Conservation (phyloP, 2,797 vertebrate genomes). For the Chelidonichthys spinosus region DNA sequence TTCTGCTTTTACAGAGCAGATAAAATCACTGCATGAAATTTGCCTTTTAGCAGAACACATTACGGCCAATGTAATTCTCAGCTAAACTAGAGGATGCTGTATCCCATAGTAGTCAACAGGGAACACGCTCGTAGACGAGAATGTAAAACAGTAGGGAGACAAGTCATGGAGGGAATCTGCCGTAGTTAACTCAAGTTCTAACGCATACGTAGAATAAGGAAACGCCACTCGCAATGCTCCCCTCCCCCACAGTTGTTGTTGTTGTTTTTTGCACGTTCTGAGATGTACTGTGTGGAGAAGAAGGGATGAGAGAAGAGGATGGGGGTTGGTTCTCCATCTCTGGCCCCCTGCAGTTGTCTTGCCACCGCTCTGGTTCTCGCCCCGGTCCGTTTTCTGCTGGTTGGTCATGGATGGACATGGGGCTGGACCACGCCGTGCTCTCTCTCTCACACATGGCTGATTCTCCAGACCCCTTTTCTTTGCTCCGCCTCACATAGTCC, state of each 20-base stretch:
- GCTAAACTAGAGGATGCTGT: constrained; percentile 18
- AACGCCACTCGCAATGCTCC: constrained; percentile 29
- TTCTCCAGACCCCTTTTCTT: constrained; percentile 42
- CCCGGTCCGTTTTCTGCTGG: constrained; percentile 42
- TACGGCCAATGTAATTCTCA: constrained; percentile 36
- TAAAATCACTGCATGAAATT: constrained; percentile 77
- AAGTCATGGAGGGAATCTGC: constrained; percentile 11
- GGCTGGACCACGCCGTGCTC: constrained; percentile 40
- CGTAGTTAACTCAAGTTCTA: constrained; percentile 48
- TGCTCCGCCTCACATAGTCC: constrained; percentile 42
- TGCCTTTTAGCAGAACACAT: constrained; percentile 62
- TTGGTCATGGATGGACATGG: constrained; percentile 61
- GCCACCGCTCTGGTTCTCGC: constrained; percentile 35
- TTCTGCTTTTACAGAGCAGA: constrained; percentile 75
- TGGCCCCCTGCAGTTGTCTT: constrained; percentile 56
- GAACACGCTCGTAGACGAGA: constrained; percentile 11
- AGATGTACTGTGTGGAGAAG: constrained; percentile 50
- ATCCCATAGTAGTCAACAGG: constrained; percentile 29
- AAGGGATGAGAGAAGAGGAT: constrained; percentile 59
- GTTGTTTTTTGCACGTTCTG: constrained; percentile 37
- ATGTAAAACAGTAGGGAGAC: constrained; percentile 31
- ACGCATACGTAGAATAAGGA: constrained; percentile 38
- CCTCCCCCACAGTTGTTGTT: constrained; percentile 65
- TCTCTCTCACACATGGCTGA: constrained; percentile 75
- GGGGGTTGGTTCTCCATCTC: constrained; percentile 61